Percentiles rank a stretch among this genome's conserved stretches.
These are phyloP conservation scores for Perdita meconis DNA, from an alignment of 2,888 invertebrate genomes.

Conservation along the genomic window DNA sequence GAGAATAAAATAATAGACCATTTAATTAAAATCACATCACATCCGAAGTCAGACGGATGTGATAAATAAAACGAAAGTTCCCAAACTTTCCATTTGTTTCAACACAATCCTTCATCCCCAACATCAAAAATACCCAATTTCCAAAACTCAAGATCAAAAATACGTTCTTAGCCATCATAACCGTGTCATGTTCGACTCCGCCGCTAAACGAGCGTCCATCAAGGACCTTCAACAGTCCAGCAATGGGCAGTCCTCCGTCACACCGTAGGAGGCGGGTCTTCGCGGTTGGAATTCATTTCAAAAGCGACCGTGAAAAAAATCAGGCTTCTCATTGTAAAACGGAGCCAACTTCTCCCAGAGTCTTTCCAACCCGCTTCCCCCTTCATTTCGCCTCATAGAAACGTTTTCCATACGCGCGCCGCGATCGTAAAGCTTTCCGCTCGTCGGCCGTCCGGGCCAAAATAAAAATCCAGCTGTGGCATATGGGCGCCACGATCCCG, in stretches of 20 bases:
- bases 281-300: constrained; percentile 49
- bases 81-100: too few species aligned
- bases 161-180: not conserved
- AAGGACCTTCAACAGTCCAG: constrained; percentile 50
- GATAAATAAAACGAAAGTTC: too few species aligned
- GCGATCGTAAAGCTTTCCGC: constrained; percentile 45
- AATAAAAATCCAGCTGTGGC: constrained; percentile 50
- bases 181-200: not conserved
- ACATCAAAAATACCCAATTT: too few species aligned
- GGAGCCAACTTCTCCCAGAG: not conserved
- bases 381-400: not conserved
- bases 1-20: too few species aligned
- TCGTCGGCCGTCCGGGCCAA: constrained; percentile 19
- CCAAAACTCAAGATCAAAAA: too few species aligned
- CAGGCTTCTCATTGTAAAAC: not conserved
- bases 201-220: constrained; percentile 23
- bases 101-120: too few species aligned
- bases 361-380: not conserved
- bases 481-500: constrained; percentile 47
- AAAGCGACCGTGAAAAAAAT: constrained; percentile 27
- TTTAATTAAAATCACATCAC: too few species aligned
- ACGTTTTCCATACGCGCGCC: not conserved
- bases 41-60: too few species aligned
- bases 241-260: constrained; percentile 61
- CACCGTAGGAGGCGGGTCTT: constrained; percentile 49